phyloP scores from a whole-genome alignment of 2,797 vertebrate species.

The Siniperca scherzeri region DNA sequence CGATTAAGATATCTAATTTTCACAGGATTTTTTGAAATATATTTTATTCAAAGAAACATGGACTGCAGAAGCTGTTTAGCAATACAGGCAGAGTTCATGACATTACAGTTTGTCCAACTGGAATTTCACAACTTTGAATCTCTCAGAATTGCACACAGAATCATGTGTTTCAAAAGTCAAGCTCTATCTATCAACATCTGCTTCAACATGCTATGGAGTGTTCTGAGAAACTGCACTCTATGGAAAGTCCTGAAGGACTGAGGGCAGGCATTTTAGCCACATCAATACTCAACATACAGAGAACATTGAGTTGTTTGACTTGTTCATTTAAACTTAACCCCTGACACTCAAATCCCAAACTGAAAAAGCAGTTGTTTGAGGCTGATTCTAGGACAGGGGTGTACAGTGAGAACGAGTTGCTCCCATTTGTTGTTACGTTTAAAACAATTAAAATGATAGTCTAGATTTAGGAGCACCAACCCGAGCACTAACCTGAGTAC shows the following conservation, averaged over 20 bases:
- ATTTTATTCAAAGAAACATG: background rate
- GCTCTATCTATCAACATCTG: slow-evolving; percentile 9
- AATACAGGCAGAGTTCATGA: background rate
- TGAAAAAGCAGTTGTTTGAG: background rate
- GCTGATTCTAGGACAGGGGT: background rate
- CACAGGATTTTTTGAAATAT: background rate
- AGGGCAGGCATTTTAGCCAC: background rate
- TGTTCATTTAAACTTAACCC: background rate
- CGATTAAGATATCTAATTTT: background rate
- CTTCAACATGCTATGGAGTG: background rate
- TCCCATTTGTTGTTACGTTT: background rate
- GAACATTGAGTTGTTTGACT: background rate
- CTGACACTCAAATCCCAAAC: background rate
- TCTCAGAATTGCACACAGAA: background rate
- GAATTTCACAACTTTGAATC: slow-evolving; percentile 5
- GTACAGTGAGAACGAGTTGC: no score
- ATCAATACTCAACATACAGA: background rate
- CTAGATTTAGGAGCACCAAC: background rate
- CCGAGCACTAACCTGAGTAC: background rate
- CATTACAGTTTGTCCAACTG: background rate
- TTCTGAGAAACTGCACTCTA: background rate
- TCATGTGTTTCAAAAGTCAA: slow-evolving; percentile 2
- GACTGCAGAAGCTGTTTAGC: background rate
- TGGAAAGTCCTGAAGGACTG: background rate
- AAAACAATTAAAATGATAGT: no score